These are phyloP conservation scores for Dendrocopos noguchii DNA, from an alignment of 2,113 vertebrate species.

Conservation along the genomic window DNA sequence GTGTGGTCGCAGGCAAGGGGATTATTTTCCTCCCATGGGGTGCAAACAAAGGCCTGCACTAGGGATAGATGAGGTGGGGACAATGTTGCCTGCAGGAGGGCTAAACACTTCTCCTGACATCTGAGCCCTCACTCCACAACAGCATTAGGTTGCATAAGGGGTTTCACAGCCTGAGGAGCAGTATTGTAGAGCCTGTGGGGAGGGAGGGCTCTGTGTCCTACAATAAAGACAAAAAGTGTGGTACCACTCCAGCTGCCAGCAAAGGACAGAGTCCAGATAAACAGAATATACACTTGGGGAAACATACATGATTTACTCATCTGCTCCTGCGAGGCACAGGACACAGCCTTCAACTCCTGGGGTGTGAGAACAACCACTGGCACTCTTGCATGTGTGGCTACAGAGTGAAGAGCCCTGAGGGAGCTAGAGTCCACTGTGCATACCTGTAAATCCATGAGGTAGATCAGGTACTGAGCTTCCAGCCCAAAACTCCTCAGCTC, in stretches of 20 bases:
- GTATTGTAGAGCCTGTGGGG: accelerated
- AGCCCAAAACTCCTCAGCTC: background rate
- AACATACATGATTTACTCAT: accelerated
- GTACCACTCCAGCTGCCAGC: background rate
- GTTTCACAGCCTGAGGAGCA: background rate
- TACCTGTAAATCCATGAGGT: background rate
- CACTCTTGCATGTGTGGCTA: background rate
- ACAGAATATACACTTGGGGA: background rate
- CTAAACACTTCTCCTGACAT: conserved; percentile 55
- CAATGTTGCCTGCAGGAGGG: conserved; percentile 58
- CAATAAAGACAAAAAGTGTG: background rate
- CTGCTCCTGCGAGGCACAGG: background rate
- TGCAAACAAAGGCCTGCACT: conserved; percentile 62
- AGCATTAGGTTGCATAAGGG: background rate
- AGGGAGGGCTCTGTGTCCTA: background rate
- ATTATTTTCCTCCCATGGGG: conserved; percentile 74
- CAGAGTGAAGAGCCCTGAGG: background rate
- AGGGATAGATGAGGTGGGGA: conserved; percentile 46
- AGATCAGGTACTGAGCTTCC: background rate
- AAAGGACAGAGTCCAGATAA: background rate
- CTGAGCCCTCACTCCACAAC: conserved; percentile 6
- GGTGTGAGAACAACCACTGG: background rate
- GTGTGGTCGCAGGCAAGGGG: conserved; percentile 59
- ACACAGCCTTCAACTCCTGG: background rate
- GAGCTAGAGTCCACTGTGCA: background rate